Evolutionary conservation across 2,797 vertebrate genomes (phyloP), one percentile per base, ranked within the genome.

Genomic region (Phrynocephalus vlangalii): DNA sequence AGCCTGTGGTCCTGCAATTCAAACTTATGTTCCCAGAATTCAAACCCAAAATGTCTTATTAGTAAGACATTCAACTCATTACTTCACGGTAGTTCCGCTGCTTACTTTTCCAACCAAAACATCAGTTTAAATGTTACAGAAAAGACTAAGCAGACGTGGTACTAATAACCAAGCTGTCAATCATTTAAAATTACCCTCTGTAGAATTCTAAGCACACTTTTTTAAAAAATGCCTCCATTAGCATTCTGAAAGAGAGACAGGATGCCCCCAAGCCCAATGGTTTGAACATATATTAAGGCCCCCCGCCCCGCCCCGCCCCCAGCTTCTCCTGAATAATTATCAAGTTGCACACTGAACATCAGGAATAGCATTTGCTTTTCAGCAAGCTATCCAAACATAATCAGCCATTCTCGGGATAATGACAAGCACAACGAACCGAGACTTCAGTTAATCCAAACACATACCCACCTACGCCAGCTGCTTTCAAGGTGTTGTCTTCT

Each of bases 381-480:
- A 0, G 91, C 78, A 87, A 90, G 83, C 92, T 94, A 88, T 90
- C 91, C 93, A 94, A 93, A 95, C 86, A 92, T 85, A 82, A 92
- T 91, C 93, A 94, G 83, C 73, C 86, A 66, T 87, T 86, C 71
- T 79, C 82, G 75, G 44, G 88, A 90, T 88, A 91, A 92, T 88
- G 87, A 87, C 94, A 67, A 1, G 87, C 76, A 89, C 81, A 80
- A 88, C 9, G 67, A 89, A 87, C 20, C 75, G 82, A 83, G 71
- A 88, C 88, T 84, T 88, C 90, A 84, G 89, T 90, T 86, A 92
- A 87, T 20, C 68, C 30, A 81, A 87, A 68, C 2, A 63, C 2
- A 5, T 88, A 84, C 97, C 96, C 95, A 99, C 99, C 98, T 6
- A 99, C 93, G 72, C 98, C 98, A 81, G 98, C 96, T 79, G 95